These are phyloP conservation scores for Nomada flava DNA, from an alignment of 2,888 invertebrate species.

Conservation along the genomic window DNA sequence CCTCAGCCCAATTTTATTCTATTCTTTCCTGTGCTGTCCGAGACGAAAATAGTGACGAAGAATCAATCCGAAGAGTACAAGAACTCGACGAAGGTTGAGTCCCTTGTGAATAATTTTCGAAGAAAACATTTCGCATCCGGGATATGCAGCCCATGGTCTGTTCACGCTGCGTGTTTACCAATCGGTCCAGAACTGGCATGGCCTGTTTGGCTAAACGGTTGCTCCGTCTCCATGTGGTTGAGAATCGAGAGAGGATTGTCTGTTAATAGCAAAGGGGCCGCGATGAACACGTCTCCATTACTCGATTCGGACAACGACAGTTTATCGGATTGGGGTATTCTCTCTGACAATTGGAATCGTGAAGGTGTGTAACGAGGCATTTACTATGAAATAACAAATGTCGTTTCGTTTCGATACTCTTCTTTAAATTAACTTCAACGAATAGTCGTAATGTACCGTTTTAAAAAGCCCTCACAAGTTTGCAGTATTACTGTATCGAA, in stretches of 20 bases:
- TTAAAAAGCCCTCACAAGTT: background rate
- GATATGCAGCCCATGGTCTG: constrained; percentile 83
- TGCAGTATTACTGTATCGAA: background rate
- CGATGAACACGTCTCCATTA: constrained; percentile 67
- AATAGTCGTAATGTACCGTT: background rate
- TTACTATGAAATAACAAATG: background rate
- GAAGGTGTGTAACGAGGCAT: constrained; percentile 73
- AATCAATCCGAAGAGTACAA: constrained; percentile 70
- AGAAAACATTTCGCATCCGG: constrained; percentile 80
- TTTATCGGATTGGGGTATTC: constrained; percentile 82
- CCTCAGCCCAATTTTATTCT: constrained; percentile 86
- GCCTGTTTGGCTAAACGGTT: constrained; percentile 88
- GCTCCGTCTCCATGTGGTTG: constrained; percentile 86
- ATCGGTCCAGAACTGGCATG: constrained; percentile 83
- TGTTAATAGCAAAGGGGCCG: constrained; percentile 64
- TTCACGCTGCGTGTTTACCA: constrained; percentile 81
- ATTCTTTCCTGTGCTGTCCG: constrained; percentile 84
- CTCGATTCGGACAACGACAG: constrained; percentile 80
- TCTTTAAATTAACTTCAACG: background rate
- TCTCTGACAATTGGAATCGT: constrained; percentile 82
- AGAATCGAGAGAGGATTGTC: constrained; percentile 82
- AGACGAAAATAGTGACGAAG: constrained; percentile 48
- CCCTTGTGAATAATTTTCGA: constrained; percentile 80
- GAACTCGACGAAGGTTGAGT: constrained; percentile 79
- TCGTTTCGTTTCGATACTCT: background rate